Evolutionary conservation across 2,113 vertebrate genomes (phyloP).

Genomic region (Lasiurus cinereus): DNA sequence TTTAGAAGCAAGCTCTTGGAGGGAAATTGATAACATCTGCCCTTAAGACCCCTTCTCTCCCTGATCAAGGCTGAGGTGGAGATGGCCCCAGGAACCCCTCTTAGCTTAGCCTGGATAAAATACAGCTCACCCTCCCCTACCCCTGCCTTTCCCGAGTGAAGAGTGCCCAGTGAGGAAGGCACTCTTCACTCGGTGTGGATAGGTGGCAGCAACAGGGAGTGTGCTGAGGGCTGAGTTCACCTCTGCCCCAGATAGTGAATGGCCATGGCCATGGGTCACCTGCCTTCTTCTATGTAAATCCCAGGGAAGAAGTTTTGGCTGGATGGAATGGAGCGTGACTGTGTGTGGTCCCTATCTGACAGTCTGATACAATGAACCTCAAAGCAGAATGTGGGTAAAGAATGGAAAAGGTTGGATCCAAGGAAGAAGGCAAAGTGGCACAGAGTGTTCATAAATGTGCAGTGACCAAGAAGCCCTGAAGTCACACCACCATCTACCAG

Average conservation of each 20-base stretch:
- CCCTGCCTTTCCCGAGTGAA: neutral
- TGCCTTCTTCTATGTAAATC: neutral
- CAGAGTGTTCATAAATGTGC: slow-evolving; percentile 93
- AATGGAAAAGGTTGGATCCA: slow-evolving; percentile 93
- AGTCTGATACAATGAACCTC: slow-evolving; percentile 69
- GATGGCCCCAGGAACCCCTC: neutral
- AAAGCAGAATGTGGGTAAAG: slow-evolving; percentile 83
- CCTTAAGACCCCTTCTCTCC: neutral
- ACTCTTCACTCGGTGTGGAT: neutral
- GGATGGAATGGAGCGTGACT: neutral
- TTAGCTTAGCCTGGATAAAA: neutral
- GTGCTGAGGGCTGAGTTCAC: neutral
- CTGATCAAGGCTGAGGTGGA: neutral
- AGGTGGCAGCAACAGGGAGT: neutral
- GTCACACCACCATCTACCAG: slow-evolving; percentile 90
- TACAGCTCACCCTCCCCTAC: neutral
- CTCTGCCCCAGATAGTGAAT: neutral
- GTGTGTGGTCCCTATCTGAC: neutral
- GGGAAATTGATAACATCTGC: neutral
- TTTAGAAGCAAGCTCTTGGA: neutral
- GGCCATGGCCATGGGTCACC: neutral
- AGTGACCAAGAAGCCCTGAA: slow-evolving; percentile 90
- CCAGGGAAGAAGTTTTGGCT: neutral
- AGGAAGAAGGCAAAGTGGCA: slow-evolving; percentile 94
- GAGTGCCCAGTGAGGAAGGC: neutral